Base-by-base conservation (phyloP, 2,888 invertebrate species). In the Acleris cristana region DNA sequence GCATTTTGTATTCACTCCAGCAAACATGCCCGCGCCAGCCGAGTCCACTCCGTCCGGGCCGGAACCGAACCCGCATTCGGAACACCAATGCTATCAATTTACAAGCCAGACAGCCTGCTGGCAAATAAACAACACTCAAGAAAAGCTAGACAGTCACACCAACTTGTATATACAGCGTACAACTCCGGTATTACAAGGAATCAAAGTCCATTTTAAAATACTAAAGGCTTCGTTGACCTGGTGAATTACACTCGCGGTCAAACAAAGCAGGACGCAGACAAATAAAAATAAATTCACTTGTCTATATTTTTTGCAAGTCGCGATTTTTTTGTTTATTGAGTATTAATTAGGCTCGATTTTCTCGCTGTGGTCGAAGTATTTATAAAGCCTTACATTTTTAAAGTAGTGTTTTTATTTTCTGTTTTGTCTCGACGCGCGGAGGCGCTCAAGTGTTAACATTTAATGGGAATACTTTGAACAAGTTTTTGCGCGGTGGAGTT, bases 251-350 rank as follows among this genome's bases (percentile, higher is more conserved):
- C 62, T 72, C 69, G 73, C 75, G 74, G 74, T 75, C 76, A 72
- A 79, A 79, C 66, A 77, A 71, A 76, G 74, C 62, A 68, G 72
- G 64, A 67, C 69, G 69, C 61, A 56, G 66, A 69, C 73, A 82
- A 85, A 85, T 80, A 85, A 83, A 86, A 87, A 84, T 80, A 84
- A 82, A 84, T 79, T 81, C 81, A 80, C 84, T 87, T 87, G 21
- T 66, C 66, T 49, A 55, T 58, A 44, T 16, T 65, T 55, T 51
- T 57, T 40, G 40, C 49, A 48, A 40, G 54, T 84, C 77, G 80
- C 83, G 84, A 82, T 80, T 78, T 78, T 78, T 77, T 40, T 73
- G 70, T 74, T 69, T 2, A n/a, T 48, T 48, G 48, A 10, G 45
- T 16, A 48, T 54, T 63, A 54, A 54, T 63, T 53, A 67, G 48